phyloP scores from a whole-genome alignment of 2,888 invertebrate species.

The Leucozona laternaria region DNA sequence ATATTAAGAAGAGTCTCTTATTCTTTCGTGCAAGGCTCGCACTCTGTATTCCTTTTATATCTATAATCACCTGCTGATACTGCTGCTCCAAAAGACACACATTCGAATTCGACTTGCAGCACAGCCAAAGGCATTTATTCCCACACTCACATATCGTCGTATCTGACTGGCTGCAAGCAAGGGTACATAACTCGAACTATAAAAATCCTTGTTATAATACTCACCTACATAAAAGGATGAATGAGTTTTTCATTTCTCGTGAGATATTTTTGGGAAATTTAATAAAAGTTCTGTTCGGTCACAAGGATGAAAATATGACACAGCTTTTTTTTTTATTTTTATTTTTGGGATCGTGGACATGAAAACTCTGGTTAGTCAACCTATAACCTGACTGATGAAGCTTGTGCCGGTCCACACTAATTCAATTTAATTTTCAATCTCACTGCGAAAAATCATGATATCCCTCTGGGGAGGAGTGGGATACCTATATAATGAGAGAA shows the following conservation, averaged over 20 bases:
- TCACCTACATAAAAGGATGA: no score
- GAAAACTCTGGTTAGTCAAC: constrained; percentile 15
- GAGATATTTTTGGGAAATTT: constrained; percentile 60
- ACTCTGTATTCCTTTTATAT: constrained; percentile 29
- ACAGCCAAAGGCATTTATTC: constrained; percentile 41
- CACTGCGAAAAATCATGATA: constrained; percentile 64
- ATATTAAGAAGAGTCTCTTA: constrained; percentile 24
- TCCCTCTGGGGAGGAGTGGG: constrained; percentile 28
- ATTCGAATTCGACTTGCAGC: constrained; percentile 23
- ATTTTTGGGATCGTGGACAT: neutral
- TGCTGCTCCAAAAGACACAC: constrained; percentile 47
- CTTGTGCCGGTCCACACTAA: constrained; percentile 50
- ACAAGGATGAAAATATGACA: constrained; percentile 46
- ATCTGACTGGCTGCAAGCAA: constrained; percentile 54
- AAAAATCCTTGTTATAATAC: constrained; percentile 58
- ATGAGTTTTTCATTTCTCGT: constrained; percentile 52
- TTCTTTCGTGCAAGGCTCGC: constrained; percentile 15
- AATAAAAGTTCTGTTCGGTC: constrained; percentile 65
- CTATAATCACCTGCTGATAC: constrained; percentile 58
- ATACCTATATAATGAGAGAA: constrained; percentile 36
- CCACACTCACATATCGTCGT: constrained; percentile 43
- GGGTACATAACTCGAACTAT: constrained; percentile 8
- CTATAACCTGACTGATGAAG: constrained; percentile 25
- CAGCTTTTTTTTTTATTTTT: constrained; percentile 1
- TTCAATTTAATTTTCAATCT: constrained; percentile 74